Conservation (phyloP, 2,113 vertebrate species). For the Eclectus roratus region DNA sequence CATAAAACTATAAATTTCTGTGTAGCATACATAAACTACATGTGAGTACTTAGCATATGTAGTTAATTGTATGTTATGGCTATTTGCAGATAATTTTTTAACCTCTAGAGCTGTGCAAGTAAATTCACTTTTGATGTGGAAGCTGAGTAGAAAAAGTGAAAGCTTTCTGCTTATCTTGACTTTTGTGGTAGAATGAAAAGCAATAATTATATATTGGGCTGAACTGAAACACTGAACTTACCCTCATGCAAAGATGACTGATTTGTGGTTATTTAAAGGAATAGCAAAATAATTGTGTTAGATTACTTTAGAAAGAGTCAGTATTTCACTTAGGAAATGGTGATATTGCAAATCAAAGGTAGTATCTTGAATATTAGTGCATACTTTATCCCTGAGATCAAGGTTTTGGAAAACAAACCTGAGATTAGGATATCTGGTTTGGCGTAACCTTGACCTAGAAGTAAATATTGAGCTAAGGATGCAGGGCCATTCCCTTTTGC, state of each 20-base stretch:
- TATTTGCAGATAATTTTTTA: neutral
- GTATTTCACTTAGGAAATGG: neutral
- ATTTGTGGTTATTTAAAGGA: slow-evolving; percentile 18
- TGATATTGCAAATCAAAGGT: neutral
- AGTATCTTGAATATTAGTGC: neutral
- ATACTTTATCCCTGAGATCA: fast-evolving
- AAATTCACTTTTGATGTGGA: neutral
- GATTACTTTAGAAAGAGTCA: neutral
- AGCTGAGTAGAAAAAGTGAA: neutral
- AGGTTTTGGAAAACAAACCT: neutral
- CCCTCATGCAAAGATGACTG: neutral
- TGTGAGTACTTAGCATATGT: neutral
- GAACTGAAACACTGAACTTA: slow-evolving; percentile 11
- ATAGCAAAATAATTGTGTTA: neutral
- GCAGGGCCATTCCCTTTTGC: neutral
- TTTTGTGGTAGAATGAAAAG: neutral
- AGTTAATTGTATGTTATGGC: neutral
- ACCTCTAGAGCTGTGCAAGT: neutral
- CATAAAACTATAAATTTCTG: neutral
- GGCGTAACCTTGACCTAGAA: neutral
- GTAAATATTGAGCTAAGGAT: neutral
- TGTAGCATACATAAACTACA: neutral
- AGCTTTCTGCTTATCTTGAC: neutral
- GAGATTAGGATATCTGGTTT: neutral
- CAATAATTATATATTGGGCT: neutral